Evolutionary conservation across 2,797 vertebrate species (phyloP).

Genomic region (Centroberyx gerrardi): DNA sequence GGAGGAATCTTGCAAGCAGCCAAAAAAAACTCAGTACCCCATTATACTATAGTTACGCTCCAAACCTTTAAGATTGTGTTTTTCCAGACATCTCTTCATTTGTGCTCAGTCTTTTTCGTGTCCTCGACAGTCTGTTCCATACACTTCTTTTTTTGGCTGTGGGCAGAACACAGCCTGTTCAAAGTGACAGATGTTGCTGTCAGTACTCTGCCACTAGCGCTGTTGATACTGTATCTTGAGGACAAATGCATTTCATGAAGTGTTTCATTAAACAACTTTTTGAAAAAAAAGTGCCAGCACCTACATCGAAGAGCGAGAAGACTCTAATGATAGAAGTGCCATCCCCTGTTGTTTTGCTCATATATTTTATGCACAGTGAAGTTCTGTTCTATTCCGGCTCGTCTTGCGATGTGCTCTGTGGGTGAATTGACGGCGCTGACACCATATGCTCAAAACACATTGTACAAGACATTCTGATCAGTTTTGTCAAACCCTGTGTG

Average conservation of each 20-base stretch:
- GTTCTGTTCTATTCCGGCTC: conserved; percentile 12
- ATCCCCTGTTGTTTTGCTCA: conserved; percentile 48
- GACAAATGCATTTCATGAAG: conserved; percentile 22
- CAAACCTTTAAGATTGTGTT: neutral
- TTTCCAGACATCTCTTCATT: neutral
- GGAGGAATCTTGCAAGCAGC: neutral
- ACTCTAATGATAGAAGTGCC: conserved; percentile 52
- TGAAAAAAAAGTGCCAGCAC: conserved; percentile 29
- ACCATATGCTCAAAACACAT: conserved; percentile 46
- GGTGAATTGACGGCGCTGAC: conserved; percentile 6
- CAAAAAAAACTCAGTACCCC: too few relatives aligned
- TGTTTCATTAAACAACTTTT: neutral
- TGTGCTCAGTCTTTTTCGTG: conserved; percentile 14
- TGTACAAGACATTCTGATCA: conserved; percentile 21
- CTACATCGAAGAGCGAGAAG: conserved; percentile 40
- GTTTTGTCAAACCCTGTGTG: conserved; percentile 31
- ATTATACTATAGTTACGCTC: too few relatives aligned
- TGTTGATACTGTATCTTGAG: conserved; percentile 54
- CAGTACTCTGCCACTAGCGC: conserved; percentile 34
- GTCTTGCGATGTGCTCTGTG: neutral
- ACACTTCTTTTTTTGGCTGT: conserved; percentile 13
- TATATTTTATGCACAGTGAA: conserved; percentile 36
- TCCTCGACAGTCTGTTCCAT: neutral
- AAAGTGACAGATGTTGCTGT: conserved; percentile 53
- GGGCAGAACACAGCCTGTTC: conserved; percentile 31